Evolutionary conservation across 2,888 invertebrate species (phyloP), one percentile per base, ranked within the genome.

Genomic region (Clepsis dumicolana): DNA sequence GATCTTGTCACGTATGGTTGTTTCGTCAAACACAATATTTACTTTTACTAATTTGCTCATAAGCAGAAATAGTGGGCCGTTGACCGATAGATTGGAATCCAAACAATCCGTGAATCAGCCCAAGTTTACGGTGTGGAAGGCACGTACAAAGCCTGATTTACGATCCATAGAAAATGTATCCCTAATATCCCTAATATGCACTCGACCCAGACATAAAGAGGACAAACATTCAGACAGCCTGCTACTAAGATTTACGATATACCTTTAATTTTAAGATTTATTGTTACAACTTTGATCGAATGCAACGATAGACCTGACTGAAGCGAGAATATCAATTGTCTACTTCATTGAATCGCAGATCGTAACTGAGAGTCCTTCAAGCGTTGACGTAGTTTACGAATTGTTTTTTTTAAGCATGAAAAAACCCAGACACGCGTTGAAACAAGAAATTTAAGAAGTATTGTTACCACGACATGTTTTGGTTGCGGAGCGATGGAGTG

Each of bases 51-150:
- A 68, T 64, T 56, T 68, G 52, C 57, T 29, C 25, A 59, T 59
- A 67, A 35, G 41, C 63, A 64, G 32, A 52, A 38, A 50, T 59
- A 48, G 48, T 72, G 72, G 82, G 74, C 74, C 84, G 78, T 70
- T 82, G 85, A 83, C 85, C 85, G 82, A 77, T 76, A 75, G 77
- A 77, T 71, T 72, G 77, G 75, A 84, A 84, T 83, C 76, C 80
- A 86, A 89, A 86, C 85, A 88, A 81, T 80, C 77, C 77, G 79
- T 78, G 79, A 83, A 76, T 80, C 76, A 76, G 60, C 65, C 70
- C 66, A 75, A 79, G 85, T 85, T 86, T 81, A 77, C 82, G 82
- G 75, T 84, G 75, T 84, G 86, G 85, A 88, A 87, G 83, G 88
- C 91, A 91, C 90, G 90, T 88, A 86, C 78, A 21, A 25, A 24